Percentiles rank a stretch among this genome's conserved stretches.
These are phyloP conservation scores for Hirundichthys speculiger DNA, from an alignment of 2,113 vertebrate genomes.

Conservation along the genomic window DNA sequence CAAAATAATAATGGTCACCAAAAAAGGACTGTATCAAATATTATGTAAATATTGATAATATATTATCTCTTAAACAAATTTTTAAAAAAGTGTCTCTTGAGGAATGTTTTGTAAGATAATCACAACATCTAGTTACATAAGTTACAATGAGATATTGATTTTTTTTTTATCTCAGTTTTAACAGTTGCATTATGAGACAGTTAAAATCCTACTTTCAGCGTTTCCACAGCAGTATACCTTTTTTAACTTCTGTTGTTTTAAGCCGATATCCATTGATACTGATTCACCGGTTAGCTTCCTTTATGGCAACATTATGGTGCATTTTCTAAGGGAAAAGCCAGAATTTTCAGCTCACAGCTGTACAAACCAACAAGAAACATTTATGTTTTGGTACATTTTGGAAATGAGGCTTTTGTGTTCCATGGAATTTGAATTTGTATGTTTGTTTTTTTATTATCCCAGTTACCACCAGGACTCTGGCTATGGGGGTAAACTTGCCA, in stretches of 20 bases:
- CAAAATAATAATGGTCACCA: conserved; percentile 12
- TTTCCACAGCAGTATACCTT: too few species aligned
- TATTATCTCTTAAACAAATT: too few species aligned
- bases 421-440: too few species aligned
- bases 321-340: not conserved
- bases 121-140: too few species aligned
- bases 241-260: not conserved
- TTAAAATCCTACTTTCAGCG: too few species aligned
- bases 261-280: not conserved
- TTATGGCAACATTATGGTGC: not conserved
- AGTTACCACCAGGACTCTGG: conserved; percentile 98
- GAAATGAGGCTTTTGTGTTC: not conserved
- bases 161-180: too few species aligned
- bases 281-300: not conserved
- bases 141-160: too few species aligned
- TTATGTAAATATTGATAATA: too few species aligned
- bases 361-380: not conserved
- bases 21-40: not conserved
- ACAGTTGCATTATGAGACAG: too few species aligned
- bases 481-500: conserved; percentile 97
- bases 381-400: not conserved
- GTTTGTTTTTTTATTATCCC: conserved; percentile 37
- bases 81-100: too few species aligned
- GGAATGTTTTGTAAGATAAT: too few species aligned
- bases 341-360: not conserved